A percentile compares a stretch with the other conserved stretches of the same genome.
Conservation (phyloP, 2,113 vertebrate genomes). For the Tonatia bakeri region DNA sequence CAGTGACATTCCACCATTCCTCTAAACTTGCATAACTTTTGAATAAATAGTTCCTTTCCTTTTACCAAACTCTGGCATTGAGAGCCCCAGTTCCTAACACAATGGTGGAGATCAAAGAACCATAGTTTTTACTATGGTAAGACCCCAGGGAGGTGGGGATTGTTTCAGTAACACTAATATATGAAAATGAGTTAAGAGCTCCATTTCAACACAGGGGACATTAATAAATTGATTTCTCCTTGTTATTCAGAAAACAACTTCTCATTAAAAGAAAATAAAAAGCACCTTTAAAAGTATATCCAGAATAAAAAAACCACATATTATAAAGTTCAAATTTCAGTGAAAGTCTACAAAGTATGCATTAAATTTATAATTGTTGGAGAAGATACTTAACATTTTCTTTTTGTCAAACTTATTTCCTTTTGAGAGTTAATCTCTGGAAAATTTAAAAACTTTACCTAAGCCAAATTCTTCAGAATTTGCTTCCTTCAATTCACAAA, state of each 20-base stretch:
- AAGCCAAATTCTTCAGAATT: constrained; percentile 13
- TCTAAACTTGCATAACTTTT: no score
- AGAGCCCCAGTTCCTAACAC: no score
- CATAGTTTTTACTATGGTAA: no score
- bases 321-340: background rate
- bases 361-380: constrained; percentile 16
- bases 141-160: no score
- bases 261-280: background rate
- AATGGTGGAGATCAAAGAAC: no score
- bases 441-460: background rate
- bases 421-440: background rate
- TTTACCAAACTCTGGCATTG: no score
- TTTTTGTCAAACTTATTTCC: background rate
- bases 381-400: background rate
- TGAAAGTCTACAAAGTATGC: background rate
- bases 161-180: no score
- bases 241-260: background rate
- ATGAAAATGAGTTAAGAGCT: background rate
- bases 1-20: no score
- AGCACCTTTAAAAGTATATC: background rate
- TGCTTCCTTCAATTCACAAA: background rate
- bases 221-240: background rate
- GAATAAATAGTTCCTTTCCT: no score
- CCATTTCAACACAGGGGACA: background rate
- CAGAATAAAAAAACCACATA: background rate